Evolutionary conservation across 2,113 vertebrate genomes (phyloP), one percentile per base, ranked within the genome.

Genomic region (Nesospiza acunhae): DNA sequence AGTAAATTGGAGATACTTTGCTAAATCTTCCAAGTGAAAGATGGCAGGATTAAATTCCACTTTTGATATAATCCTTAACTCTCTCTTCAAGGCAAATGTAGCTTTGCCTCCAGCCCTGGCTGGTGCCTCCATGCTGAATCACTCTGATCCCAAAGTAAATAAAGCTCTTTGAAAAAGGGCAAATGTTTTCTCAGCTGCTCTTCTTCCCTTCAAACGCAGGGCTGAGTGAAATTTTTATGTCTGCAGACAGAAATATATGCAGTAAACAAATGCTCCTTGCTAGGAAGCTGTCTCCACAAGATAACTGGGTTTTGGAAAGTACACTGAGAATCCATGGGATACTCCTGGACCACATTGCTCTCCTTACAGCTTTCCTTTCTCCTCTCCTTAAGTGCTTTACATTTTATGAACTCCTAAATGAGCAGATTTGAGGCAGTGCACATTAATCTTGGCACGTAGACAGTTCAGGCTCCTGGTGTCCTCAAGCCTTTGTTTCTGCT

Each of bases 141-240:
- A 80, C 67, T 84, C 70, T 27, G 62, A 78, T 84, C 87, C 44
- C 31, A 70, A 77, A 22, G 49, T 94, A 94, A 95, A 96, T 87
- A 96, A 83, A 85, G 82, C 69, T 72, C 81, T 94, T 90, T 74
- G 90, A 85, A 85, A 85, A 69, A 84, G 78, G 84, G 50, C 63
- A 91, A 94, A 92, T 94, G 93, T 95, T 95, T 97, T 74, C 88
- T 94, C 87, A 95, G 86, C 81, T 88, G 94, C 73, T 93, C 87
- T 49, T 93, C 79, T 89, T 90, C 85, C 35, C 83, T 94, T 95
- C 69, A 84, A 35, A 75, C 6, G 13, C 27, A 5, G 33, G 66
- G 37, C 41, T 88, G 87, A 93, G 62, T 87, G 87, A 88, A 87
- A 56, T 93, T 93, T 93, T 95, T 87, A 78, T 91, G 84, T 94